phyloP scores from a whole-genome alignment of 2,113 vertebrate species.

The Gymnarchus niloticus region DNA sequence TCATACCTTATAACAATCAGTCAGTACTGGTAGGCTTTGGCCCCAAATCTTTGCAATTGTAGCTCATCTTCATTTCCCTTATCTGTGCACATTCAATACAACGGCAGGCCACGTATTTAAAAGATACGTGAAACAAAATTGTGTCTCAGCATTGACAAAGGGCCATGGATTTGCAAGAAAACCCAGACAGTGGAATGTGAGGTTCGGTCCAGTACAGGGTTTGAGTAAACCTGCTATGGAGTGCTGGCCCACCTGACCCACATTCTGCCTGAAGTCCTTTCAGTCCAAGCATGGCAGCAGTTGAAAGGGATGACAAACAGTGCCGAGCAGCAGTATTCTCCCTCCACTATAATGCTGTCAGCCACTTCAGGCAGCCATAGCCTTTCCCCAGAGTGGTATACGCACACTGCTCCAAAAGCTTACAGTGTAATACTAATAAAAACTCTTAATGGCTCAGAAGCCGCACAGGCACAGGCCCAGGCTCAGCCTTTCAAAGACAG shows the following conservation, averaged over 20 bases:
- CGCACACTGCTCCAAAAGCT: background rate
- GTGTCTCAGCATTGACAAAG: background rate
- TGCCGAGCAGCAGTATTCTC: background rate
- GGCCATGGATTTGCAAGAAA: background rate
- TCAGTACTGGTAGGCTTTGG: no score
- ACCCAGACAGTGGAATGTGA: background rate
- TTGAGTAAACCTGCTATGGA: no score
- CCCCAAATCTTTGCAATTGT: no score
- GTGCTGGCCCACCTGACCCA: background rate
- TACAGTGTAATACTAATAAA: no score
- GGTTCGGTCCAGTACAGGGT: background rate
- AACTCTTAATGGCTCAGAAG: no score
- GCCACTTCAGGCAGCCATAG: background rate
- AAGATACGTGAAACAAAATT: no score
- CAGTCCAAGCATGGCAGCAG: background rate
- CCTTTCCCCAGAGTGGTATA: no score
- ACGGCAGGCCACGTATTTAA: no score
- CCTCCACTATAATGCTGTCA: background rate
- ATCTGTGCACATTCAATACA: no score
- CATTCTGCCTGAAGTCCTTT: background rate
- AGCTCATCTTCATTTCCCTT: no score
- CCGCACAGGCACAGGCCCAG: background rate
- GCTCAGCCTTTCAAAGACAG: background rate
- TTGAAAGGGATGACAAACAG: background rate
- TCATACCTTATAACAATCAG: no score